Evolutionary conservation across 1,140 invertebrate species (phyloP), one percentile per base, ranked within the genome.

Genomic region (Rhyacophila brunnea): DNA sequence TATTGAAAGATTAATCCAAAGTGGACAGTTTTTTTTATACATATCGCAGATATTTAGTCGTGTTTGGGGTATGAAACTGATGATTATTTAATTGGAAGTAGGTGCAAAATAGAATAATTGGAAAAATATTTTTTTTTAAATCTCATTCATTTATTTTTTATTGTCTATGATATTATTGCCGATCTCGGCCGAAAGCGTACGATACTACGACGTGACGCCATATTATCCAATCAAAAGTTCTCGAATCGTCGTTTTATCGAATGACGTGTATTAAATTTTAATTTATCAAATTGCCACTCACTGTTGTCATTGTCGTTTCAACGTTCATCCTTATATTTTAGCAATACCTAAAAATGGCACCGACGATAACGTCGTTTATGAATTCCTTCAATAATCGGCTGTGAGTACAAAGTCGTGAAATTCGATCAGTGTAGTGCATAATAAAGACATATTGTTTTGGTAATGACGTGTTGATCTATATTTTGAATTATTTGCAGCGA

Each of bases 401-500:
- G 62, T 65, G 38, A 57, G 62, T 57, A 42, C 2, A 44, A 34
- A 35, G n/a, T 43, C 46, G 32, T 6, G n/a, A 40, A 40, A 40
- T 13, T n/a, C 11, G 38, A 15, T 13, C 38, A 15, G 38, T 3
- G 3, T 4, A 15, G 38, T 6, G 38, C 11, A 15, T 13, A 3
- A 15, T 13, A 3, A 13, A 3, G 38, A 15, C 15, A 15, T 15
- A n/a, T 13, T 40, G 38, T 40, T 40, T 40, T 40, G 38, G 38
- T 40, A 13, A 15, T 40, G 11, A 15, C n/a, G 38, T 40, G 38
- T 17, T 45, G 13, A 14, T 45, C 9, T 45, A 45, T 45, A 45
- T 45, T 17, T 45, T 45, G 43, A 11, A 14, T 17, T 56, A 18
- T 49, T 77, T 79, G 34, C 67, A 89, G 87, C 71, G 93, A 96